A percentile compares a stretch with the other conserved stretches of the same genome.
Evolutionary conservation across 2,797 vertebrate species (phyloP).

Genomic region (Chiloscyllium punctatum): DNA sequence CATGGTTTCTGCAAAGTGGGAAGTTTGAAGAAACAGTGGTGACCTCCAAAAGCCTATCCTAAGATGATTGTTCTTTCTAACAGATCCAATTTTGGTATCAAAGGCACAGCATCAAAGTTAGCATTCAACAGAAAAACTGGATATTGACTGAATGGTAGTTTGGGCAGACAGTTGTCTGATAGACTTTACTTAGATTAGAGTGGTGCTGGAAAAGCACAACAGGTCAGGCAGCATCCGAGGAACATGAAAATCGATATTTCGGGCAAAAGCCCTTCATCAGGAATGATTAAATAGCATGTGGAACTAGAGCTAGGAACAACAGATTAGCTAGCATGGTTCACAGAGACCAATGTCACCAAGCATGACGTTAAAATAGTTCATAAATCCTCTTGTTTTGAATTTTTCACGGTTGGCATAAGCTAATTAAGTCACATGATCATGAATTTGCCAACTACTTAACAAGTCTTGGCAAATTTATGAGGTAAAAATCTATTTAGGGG

Average conservation of each 20-base stretch:
- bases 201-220: no score
- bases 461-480: conserved; percentile 2
- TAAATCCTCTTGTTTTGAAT: neutral
- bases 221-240: no score
- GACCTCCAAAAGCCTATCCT: neutral
- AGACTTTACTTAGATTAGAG: neutral
- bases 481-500: neutral
- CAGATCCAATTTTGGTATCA: neutral
- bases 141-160: no score
- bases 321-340: neutral
- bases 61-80: neutral
- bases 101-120: neutral
- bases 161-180: neutral
- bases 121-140: neutral
- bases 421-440: conserved; percentile 22
- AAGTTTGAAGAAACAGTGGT: neutral
- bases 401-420: neutral
- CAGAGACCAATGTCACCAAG: neutral
- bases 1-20: no score
- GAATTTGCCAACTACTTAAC: conserved; percentile 6
- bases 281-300: no score
- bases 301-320: neutral
- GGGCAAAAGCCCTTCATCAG: no score
- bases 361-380: neutral
- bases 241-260: no score